Percentiles rank a stretch among this genome's conserved stretches.
Conservation (phyloP, 2,797 vertebrate genomes). For the Sphenodon punctatus region DNA sequence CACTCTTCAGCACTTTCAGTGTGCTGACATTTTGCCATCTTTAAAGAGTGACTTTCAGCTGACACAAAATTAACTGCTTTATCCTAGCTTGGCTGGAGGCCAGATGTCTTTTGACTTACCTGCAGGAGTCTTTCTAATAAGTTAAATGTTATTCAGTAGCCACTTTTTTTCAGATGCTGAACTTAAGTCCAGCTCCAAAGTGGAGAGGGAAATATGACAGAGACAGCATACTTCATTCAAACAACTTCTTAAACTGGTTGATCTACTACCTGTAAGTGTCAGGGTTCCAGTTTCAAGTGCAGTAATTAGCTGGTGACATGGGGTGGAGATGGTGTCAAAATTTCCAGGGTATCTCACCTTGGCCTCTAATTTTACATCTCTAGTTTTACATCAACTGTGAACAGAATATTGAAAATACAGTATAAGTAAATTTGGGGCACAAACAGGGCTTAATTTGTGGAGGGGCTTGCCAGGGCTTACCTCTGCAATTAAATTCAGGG, state of each 20-base stretch:
- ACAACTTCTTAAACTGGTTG: not conserved
- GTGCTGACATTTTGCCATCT: not conserved
- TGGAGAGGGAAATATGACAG: accelerated
- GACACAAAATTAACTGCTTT: not conserved
- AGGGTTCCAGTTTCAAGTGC: not conserved
- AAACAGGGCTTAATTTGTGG: too few species aligned
- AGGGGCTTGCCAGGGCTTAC: too few species aligned
- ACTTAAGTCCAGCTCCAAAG: accelerated
- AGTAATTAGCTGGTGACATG: not conserved
- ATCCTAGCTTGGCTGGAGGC: not conserved
- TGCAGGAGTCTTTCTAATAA: not conserved
- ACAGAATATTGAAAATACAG: accelerated
- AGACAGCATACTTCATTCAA: not conserved
- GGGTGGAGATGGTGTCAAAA: not conserved
- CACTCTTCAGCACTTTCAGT: accelerated
- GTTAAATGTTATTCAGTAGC: not conserved
- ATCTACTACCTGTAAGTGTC: accelerated
- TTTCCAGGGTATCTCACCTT: not conserved
- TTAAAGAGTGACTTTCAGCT: not conserved
- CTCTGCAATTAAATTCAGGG: too few species aligned
- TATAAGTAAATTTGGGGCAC: too few species aligned
- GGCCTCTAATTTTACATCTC: accelerated
- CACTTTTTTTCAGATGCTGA: accelerated
- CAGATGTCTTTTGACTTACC: not conserved
- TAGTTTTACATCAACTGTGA: not conserved